A percentile compares a stretch with the other conserved stretches of the same genome.
These are phyloP conservation scores for Pelusios castaneus DNA, from an alignment of 2,113 vertebrate genomes.

Conservation along the genomic window DNA sequence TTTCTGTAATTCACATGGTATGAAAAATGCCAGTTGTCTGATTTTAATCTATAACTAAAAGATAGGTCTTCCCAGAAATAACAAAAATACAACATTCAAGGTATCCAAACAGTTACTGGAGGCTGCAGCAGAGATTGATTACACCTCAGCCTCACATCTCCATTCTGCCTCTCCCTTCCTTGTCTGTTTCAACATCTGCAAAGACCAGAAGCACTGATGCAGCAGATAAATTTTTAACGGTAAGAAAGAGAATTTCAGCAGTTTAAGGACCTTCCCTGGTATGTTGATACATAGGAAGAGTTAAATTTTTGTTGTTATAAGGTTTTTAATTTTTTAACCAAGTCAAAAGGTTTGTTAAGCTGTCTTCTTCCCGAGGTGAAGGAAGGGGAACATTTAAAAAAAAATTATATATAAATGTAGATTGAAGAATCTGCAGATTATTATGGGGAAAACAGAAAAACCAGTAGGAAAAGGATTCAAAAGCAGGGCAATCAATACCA, in stretches of 20 bases:
- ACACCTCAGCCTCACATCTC: neutral
- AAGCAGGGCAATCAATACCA: slow-evolving; percentile 50
- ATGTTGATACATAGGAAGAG: neutral
- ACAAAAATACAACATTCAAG: slow-evolving; percentile 16
- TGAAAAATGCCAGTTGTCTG: slow-evolving; percentile 58
- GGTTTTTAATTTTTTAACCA: neutral
- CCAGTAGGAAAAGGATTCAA: slow-evolving; percentile 26
- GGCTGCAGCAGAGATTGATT: neutral
- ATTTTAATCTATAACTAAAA: slow-evolving; percentile 55
- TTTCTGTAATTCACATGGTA: slow-evolving; percentile 62
- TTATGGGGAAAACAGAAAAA: neutral
- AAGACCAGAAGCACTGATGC: neutral
- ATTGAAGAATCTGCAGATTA: neutral
- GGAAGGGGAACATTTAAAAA: neutral
- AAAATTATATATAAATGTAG: slow-evolving; percentile 1
- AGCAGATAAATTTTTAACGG: neutral
- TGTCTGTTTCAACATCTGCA: neutral
- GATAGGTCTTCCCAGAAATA: slow-evolving; percentile 50
- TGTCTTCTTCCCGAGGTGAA: neutral
- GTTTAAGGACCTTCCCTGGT: neutral
- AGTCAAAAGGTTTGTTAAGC: neutral
- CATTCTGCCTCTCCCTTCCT: neutral
- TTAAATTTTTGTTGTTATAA: neutral
- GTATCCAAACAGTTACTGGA: slow-evolving; percentile 7
- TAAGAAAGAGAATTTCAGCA: neutral